Base-by-base conservation (phyloP, 2,113 vertebrate genomes). In the Psilopogon haemacephalus region DNA sequence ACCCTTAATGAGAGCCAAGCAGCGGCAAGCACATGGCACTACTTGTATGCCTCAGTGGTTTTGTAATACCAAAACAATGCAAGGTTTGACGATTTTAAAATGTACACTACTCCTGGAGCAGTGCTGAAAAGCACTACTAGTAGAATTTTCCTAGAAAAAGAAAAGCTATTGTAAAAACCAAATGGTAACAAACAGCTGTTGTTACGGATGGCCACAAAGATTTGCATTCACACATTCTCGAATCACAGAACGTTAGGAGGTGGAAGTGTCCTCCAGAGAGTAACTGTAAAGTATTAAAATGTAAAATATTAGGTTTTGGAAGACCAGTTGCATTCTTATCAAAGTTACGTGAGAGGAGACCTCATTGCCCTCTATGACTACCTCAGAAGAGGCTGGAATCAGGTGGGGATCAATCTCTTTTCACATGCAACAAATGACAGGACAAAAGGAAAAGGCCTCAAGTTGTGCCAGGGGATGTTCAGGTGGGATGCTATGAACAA, bases 11-110 rank as follows among this genome's bases (percentile, higher is more conserved):
- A 64, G 8, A 89, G 65, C 18, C 42, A 56, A 71, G 46, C 44
- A 81, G 26, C 1, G 0, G 35, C 56, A 84, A 78, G 59, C 17
- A 20, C 75, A 48, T 0, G 0, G 35, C 44, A 62, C 50, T 54
- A 33, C 37, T 30, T 69, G 54, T 28, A 4, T 0, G 7, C 6
- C 33, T 60, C 56, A 65, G 32, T 1, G 3, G 44, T 26, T 86
- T 23, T 20, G 21, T 24, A 70, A 38, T 2, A 91, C 32, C 46
- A 67, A 59, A 85, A 52, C 23, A 67, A 56, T 5, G 15, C 59
- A 56, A 12, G 16, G 26, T 50, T 76, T 87, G 59, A 89, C 37
- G 33, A 67, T 55, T 69, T 63, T 40, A 44, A 69, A 76, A 6
- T 24, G 15, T 42, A 50, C 0, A 0, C 14, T 70, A 16, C 50